These are phyloP conservation scores for Equus quagga DNA, from an alignment of 2,113 vertebrate species.

Conservation along the genomic window DNA sequence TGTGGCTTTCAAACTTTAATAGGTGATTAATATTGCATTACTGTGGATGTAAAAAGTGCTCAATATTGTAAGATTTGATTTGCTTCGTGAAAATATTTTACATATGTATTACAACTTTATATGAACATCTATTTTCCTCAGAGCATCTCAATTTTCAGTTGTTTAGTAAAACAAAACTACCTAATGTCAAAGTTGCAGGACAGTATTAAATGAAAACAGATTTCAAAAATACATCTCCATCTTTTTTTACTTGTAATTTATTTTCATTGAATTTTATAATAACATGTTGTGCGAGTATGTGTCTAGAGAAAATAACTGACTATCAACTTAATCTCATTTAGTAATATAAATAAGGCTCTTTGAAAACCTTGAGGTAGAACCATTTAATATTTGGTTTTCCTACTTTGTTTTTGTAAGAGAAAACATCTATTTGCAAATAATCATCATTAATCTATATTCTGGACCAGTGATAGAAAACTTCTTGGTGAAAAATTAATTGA, in stretches of 20 bases:
- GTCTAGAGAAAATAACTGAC: slow-evolving; percentile 44
- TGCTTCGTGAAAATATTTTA: background rate
- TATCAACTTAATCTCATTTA: background rate
- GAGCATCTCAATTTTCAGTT: background rate
- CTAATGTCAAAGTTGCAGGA: background rate
- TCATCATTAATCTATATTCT: slow-evolving; percentile 17
- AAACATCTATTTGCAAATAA: slow-evolving; percentile 44
- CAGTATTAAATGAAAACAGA: slow-evolving; percentile 31
- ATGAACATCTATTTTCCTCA: background rate
- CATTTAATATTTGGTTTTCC: background rate
- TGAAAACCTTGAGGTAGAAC: background rate
- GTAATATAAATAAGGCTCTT: background rate
- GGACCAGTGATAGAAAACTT: background rate
- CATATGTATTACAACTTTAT: background rate
- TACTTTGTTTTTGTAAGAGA: background rate
- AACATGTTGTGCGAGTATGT: background rate
- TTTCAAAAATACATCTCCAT: slow-evolving; percentile 53
- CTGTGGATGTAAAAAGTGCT: background rate
- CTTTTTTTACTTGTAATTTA: slow-evolving; percentile 22
- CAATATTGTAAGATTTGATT: background rate
- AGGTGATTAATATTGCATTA: background rate
- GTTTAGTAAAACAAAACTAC: slow-evolving; percentile 14
- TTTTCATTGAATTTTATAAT: slow-evolving; percentile 41
- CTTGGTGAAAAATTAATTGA: background rate
- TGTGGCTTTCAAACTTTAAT: background rate